Conservation (phyloP, 1,140 invertebrate species). For the Apis laboriosa region DNA sequence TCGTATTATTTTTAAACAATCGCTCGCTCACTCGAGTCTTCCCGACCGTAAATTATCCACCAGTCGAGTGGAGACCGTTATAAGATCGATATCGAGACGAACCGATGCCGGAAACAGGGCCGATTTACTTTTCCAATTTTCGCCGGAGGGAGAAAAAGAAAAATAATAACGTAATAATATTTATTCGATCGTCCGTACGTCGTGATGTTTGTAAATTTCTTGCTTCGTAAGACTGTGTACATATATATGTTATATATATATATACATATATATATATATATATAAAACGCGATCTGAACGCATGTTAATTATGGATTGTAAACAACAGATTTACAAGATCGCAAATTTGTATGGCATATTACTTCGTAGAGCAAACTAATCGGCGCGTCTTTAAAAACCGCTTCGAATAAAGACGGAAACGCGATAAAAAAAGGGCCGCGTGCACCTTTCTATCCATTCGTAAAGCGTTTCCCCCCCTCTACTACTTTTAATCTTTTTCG, state of each 20-base stretch:
- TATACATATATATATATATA: conserved; percentile 49
- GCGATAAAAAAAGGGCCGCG: conserved; percentile 1
- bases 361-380: conserved; percentile 13
- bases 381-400: conserved; percentile 6
- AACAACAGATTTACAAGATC: conserved; percentile 27
- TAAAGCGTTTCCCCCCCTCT: conserved; percentile 1
- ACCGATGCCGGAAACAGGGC: conserved; percentile 15
- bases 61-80: not conserved
- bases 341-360: conserved; percentile 43
- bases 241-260: conserved; percentile 71
- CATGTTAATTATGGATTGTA: conserved; percentile 63
- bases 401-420: not conserved
- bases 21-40: conserved; percentile 25
- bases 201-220: conserved; percentile 80
- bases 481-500: not conserved
- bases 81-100: conserved; percentile 31
- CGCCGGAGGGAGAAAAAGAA: conserved; percentile 8
- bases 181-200: conserved; percentile 76
- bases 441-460: not conserved
- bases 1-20: conserved; percentile 6
- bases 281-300: conserved; percentile 68
- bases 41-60: conserved; percentile 4
- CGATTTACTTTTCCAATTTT: conserved; percentile 28
- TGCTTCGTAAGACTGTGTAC: conserved; percentile 80
- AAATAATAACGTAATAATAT: conserved; percentile 45